Percentiles rank a stretch among this genome's conserved stretches.
These are phyloP conservation scores for Hypotaenidia okinawae DNA, from an alignment of 2,797 vertebrate genomes.

Conservation along the genomic window DNA sequence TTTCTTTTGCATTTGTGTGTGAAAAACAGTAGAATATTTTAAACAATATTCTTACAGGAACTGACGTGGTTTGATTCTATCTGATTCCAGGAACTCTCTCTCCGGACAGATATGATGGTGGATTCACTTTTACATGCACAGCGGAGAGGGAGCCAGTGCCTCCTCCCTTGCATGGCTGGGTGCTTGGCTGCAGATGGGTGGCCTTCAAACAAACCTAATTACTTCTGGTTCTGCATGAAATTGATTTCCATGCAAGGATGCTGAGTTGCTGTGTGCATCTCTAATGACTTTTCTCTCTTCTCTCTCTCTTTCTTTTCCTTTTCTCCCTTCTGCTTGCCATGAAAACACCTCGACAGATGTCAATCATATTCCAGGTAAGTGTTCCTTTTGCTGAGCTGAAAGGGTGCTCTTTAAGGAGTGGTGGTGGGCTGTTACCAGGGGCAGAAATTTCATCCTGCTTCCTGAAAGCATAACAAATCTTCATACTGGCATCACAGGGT, in stretches of 20 bases:
- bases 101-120: slow-evolving; percentile 84
- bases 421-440: background rate
- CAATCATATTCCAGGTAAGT: slow-evolving; percentile 96
- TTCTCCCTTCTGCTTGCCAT: slow-evolving; percentile 71
- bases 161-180: slow-evolving; percentile 79
- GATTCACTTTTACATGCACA: slow-evolving; percentile 87
- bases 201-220: slow-evolving; percentile 62
- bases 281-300: slow-evolving; percentile 83
- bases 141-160: slow-evolving; percentile 65
- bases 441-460: background rate
- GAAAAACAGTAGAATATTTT: slow-evolving; percentile 72
- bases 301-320: slow-evolving; percentile 41
- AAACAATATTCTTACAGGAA: slow-evolving; percentile 81
- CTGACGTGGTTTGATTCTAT: slow-evolving; percentile 70
- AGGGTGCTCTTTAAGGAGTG: background rate
- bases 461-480: background rate
- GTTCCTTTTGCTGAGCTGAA: slow-evolving; percentile 53
- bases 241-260: slow-evolving; percentile 88
- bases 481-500: background rate
- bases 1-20: slow-evolving; percentile 58
- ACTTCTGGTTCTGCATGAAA: slow-evolving; percentile 89
- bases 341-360: slow-evolving; percentile 86
- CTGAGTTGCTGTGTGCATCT: slow-evolving; percentile 71
- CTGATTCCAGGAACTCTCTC: slow-evolving; percentile 83
- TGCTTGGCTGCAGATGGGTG: slow-evolving; percentile 70